These are phyloP conservation scores for Galagoides demidoff DNA, from an alignment of 2,797 vertebrate genomes.

Conservation along the genomic window DNA sequence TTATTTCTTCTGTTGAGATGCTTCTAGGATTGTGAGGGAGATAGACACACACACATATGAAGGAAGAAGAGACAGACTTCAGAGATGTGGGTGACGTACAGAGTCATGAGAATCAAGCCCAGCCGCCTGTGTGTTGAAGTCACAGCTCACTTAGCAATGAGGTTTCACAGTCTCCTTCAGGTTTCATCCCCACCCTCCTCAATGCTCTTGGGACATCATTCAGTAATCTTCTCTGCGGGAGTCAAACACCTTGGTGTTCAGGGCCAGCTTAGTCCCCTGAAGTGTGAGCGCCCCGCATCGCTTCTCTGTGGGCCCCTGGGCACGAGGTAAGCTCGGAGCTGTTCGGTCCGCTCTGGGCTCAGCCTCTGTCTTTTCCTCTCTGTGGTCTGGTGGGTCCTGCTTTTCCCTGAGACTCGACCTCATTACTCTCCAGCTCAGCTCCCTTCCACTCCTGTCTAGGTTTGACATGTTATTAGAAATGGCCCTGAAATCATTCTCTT, in stretches of 20 bases:
- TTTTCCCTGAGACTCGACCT: fast-evolving
- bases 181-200: fast-evolving
- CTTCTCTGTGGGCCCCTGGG: not conserved
- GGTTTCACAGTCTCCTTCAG: fast-evolving
- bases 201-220: fast-evolving
- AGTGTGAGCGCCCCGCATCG: not conserved
- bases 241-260: not conserved
- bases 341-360: fast-evolving
- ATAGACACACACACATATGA: not conserved
- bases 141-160: not conserved
- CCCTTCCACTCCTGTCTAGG: slow-evolving; percentile 19
- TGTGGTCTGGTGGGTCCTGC: not conserved
- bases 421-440: not conserved
- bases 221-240: not conserved
- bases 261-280: not conserved
- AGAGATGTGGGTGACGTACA: not conserved
- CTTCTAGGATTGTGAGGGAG: not conserved
- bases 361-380: too few relatives aligned
- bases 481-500: slow-evolving; percentile 62
- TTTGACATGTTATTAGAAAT: slow-evolving; percentile 57
- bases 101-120: fast-evolving
- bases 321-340: not conserved
- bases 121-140: fast-evolving
- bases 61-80: not conserved
- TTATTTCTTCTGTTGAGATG: not conserved